Evolutionary conservation across 2,888 invertebrate species (phyloP), one percentile per base, ranked within the genome.

Genomic region (Gymnoscelis rufifasciata): DNA sequence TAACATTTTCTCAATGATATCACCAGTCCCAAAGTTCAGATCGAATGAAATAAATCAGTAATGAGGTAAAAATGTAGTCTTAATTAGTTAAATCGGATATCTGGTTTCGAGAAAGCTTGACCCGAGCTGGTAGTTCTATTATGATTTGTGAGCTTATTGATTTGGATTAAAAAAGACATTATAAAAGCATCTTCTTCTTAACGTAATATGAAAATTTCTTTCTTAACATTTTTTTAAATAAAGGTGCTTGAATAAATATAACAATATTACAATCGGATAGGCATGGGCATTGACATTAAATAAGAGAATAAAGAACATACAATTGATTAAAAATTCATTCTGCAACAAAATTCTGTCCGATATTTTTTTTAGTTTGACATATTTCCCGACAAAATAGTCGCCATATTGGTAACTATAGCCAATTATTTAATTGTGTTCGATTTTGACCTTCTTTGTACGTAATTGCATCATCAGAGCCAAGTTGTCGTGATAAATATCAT

Each of bases 21-120:
- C 54, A 57, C 38, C 39, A 24, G 55, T 53, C 55, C 51, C 47
- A 39, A 36, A 54, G 57, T 47, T 57, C 54, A 37, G 30, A 29
- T 26, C 30, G 27, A 28, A 31, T 24, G 10, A 48, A 37, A 49
- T 52, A 53, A 51, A 55, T 55, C 57, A 37, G 38, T 41, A 38
- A 49, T 31, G 5, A 15, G 19, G 31, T 38, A 45, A 42, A 44
- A 33, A 42, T 42, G 42, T 42, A 42, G 41, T 42, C 45, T 45
- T 45, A 41, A 50, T 50, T 38, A 50, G 42, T 7, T 10, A 29
- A 5, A 50, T 50, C 49, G 38, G 37, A 35, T 49, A 12, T 42
- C 44, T 42, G 27, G 24, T 37, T 43, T 40, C 8, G 48, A 40
- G 48, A 48, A 40, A 48, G 41, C 29, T 26, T 35, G 44, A 44